Evolutionary conservation across 1,140 invertebrate species (phyloP).

Genomic region (Sesamia nonagrioides): DNA sequence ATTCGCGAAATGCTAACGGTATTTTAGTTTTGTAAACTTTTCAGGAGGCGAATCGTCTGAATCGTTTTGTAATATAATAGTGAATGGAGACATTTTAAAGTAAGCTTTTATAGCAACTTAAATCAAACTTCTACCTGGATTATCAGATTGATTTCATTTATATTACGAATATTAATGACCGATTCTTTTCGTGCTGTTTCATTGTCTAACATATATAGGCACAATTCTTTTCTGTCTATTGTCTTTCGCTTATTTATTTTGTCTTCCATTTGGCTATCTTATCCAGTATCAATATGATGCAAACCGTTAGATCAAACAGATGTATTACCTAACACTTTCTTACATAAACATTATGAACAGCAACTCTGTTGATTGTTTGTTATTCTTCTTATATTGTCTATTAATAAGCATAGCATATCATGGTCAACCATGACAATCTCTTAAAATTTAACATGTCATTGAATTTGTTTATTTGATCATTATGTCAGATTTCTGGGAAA

Average conservation of each 20-base stretch:
- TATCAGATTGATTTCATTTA: not conserved
- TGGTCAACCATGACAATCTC: not conserved
- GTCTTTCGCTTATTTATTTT: not conserved
- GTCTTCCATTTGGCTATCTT: not conserved
- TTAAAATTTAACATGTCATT: not conserved
- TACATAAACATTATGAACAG: not conserved
- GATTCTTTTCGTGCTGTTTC: not conserved
- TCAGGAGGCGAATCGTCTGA: not conserved
- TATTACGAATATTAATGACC: not conserved
- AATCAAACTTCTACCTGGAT: not conserved
- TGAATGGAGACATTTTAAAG: conserved; percentile 15
- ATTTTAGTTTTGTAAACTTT: conserved; percentile 25
- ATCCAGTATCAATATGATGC: not conserved
- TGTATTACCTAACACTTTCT: not conserved
- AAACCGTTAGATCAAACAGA: not conserved
- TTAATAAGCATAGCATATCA: not conserved
- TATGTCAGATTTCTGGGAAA: too few relatives aligned
- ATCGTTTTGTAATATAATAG: not conserved
- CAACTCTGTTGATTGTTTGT: conserved; percentile 26
- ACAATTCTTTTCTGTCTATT: not conserved
- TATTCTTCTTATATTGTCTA: not conserved
- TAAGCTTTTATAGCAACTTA: not conserved
- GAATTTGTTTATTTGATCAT: not conserved
- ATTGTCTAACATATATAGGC: not conserved
- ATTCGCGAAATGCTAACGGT: conserved; percentile 1